Evolutionary conservation across 2,113 vertebrate genomes (phyloP).

Genomic region (Gopherus evgoodei): DNA sequence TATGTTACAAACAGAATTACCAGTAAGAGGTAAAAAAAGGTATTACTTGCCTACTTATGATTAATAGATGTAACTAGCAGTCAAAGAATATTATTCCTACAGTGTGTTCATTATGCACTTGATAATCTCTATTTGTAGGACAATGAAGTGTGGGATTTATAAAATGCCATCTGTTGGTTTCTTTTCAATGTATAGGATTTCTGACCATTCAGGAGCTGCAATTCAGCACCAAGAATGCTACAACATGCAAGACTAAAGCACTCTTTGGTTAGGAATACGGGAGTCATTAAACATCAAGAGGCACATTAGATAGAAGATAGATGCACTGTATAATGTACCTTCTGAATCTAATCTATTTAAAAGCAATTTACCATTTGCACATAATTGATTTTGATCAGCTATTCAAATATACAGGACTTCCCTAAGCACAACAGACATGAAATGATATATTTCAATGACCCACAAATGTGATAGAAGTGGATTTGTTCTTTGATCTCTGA

Average conservation of each 20-base stretch:
- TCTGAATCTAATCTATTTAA: conserved; percentile 12
- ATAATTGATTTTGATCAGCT: conserved; percentile 22
- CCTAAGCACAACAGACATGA: background rate
- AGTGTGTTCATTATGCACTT: conserved; percentile 45
- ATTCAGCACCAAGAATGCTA: background rate
- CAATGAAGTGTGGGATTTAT: conserved; percentile 60
- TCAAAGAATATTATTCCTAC: conserved; percentile 63
- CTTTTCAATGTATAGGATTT: conserved; percentile 58
- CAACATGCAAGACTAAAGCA: background rate
- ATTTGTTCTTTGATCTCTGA: conserved; percentile 46
- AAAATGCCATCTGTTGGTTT: conserved; percentile 67
- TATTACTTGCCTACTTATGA: conserved; percentile 40
- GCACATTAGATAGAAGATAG: background rate
- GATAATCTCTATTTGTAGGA: conserved; percentile 63
- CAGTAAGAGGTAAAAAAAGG: conserved; percentile 13
- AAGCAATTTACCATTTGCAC: conserved; percentile 21
- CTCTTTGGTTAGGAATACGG: conserved; percentile 12
- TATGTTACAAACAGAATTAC: background rate
- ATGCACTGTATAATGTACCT: background rate
- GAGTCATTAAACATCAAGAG: conserved; percentile 35
- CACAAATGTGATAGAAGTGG: conserved; percentile 22
- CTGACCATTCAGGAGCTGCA: conserved; percentile 31
- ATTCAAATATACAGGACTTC: background rate
- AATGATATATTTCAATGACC: conserved; percentile 22
- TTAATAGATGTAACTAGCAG: conserved; percentile 56